A percentile compares a stretch with the other conserved stretches of the same genome.
phyloP scores from a whole-genome alignment of 2,113 vertebrate species.

The Axis porcinus region DNA sequence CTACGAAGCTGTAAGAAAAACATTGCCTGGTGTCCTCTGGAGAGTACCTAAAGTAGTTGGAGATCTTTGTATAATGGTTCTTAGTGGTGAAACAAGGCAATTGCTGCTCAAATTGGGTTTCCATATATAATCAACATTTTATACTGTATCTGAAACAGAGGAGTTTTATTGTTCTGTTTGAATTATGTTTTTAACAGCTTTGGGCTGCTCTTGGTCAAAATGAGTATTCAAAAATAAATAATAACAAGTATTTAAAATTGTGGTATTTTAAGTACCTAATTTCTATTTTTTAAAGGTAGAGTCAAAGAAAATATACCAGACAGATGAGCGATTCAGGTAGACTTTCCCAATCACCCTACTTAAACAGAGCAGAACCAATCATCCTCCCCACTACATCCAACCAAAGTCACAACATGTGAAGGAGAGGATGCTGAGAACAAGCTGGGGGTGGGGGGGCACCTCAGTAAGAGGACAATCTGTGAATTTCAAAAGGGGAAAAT shows the following conservation, averaged over 20 bases:
- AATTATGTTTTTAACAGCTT: conserved; percentile 10
- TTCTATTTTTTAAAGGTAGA: background rate
- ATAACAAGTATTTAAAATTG: background rate
- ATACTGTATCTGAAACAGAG: background rate
- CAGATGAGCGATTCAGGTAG: background rate
- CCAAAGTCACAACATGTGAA: background rate
- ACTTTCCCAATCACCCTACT: background rate
- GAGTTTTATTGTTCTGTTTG: background rate
- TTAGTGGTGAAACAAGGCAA: background rate
- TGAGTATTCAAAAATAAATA: background rate
- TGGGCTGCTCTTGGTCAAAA: background rate
- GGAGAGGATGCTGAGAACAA: background rate
- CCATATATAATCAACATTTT: background rate
- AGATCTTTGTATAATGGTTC: background rate
- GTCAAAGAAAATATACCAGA: background rate
- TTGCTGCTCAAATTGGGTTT: background rate
- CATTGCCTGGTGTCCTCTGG: background rate
- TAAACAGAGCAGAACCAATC: background rate
- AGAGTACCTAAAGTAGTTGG: background rate
- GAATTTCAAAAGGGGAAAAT: background rate
- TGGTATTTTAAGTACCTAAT: background rate
- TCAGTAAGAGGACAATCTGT: background rate
- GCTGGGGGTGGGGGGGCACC: background rate
- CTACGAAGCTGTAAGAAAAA: background rate
- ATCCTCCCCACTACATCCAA: background rate